Conservation (phyloP, 2,888 invertebrate genomes). For the Brenthis hecate region DNA sequence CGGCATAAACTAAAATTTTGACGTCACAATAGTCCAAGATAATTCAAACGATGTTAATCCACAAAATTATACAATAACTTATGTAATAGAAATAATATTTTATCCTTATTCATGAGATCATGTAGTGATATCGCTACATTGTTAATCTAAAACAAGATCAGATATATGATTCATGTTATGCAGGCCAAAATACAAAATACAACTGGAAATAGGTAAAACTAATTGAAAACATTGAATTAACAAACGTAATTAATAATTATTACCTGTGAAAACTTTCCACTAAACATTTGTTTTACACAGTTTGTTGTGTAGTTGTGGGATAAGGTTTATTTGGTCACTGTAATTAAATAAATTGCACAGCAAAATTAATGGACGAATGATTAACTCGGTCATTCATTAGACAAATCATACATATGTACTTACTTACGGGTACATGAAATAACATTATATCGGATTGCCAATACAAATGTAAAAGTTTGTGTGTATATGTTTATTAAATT, state of each 20-base stretch:
- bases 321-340: conserved; percentile 5
- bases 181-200: no score
- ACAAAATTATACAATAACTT: no score
- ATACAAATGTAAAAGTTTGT: no score
- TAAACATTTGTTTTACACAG: conserved; percentile 2
- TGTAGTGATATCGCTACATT: background rate
- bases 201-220: conserved; percentile 2
- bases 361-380: conserved; percentile 11
- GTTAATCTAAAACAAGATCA: background rate
- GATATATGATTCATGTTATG: no score
- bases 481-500: no score
- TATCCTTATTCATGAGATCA: no score
- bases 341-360: conserved; percentile 8
- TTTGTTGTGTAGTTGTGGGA: conserved; percentile 2
- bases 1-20: no score
- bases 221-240: conserved; percentile 3
- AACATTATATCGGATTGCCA: no score
- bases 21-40: no score
- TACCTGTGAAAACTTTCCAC: conserved; percentile 12
- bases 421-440: background rate
- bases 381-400: conserved; percentile 15
- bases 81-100: no score
- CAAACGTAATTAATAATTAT: conserved; percentile 7
- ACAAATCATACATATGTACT: background rate
- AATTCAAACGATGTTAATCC: no score